phyloP scores from a whole-genome alignment of 1,140 invertebrate species.

The Drosophila yakuba region DNA sequence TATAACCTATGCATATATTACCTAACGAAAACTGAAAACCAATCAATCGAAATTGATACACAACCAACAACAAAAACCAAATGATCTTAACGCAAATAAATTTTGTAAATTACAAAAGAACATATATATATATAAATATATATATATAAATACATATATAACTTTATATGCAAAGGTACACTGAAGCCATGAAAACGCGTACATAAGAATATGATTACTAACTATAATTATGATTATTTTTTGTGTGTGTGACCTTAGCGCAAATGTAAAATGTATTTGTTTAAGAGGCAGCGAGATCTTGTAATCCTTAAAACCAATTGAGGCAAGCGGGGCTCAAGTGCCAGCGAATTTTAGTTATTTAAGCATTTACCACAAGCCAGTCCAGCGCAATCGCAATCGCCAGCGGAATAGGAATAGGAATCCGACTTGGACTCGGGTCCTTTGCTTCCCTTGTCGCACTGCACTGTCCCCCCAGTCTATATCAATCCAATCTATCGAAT shows the following conservation, averaged over 20 bases:
- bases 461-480: constrained; percentile 53
- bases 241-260: constrained; percentile 50
- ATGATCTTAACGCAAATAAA: constrained; percentile 71
- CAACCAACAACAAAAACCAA: constrained; percentile 63
- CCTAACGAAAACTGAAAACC: constrained; percentile 54
- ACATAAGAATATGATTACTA: constrained; percentile 23
- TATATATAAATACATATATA: constrained; percentile 39
- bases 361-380: constrained; percentile 62
- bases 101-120: constrained; percentile 64
- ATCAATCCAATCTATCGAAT: constrained; percentile 19
- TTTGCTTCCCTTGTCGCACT: constrained; percentile 24
- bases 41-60: constrained; percentile 70
- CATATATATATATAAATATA: constrained; percentile 37
- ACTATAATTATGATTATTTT: constrained; percentile 38
- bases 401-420: constrained; percentile 21
- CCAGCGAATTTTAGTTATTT: constrained; percentile 76
- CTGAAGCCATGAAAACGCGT: constrained; percentile 16
- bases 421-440: constrained; percentile 5
- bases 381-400: constrained; percentile 41
- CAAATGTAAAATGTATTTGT: constrained; percentile 53
- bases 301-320: constrained; percentile 56
- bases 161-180: constrained; percentile 28
- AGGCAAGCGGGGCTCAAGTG: constrained; percentile 66
- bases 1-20: constrained; percentile 40
- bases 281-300: constrained; percentile 50